Conservation (phyloP, 2,888 invertebrate species). For the Drosophila pseudotakahashii region DNA sequence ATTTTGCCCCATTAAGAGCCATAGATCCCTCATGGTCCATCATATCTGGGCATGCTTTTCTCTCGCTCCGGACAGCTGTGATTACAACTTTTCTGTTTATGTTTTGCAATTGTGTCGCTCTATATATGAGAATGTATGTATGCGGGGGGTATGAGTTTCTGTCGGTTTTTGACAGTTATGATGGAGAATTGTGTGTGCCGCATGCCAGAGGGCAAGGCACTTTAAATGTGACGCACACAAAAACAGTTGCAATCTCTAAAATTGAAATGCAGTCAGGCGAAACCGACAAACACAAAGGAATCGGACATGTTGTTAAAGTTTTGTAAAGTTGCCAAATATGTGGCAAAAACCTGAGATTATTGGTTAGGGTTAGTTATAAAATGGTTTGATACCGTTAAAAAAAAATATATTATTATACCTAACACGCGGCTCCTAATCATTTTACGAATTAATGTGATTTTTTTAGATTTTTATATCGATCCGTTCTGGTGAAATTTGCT, state of each 20-base stretch:
- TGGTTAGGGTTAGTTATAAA: too few relatives aligned
- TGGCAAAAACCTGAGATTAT: neutral
- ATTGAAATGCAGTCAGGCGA: conserved; percentile 58
- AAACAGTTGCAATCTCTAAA: conserved; percentile 53
- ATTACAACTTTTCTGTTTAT: conserved; percentile 77
- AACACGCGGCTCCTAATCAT: too few relatives aligned
- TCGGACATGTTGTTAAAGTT: conserved; percentile 2
- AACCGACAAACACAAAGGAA: conserved; percentile 16
- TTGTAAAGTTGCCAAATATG: neutral
- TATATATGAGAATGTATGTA: neutral
- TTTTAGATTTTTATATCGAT: too few relatives aligned
- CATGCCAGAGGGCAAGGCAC: conserved; percentile 57
- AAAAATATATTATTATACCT: too few relatives aligned
- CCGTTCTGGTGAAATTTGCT: too few relatives aligned
- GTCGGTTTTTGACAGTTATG: conserved; percentile 76
- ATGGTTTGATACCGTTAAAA: too few relatives aligned
- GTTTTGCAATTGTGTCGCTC: conserved; percentile 51
- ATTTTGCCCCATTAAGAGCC: conserved; percentile 15
- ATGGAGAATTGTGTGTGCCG: conserved; percentile 67
- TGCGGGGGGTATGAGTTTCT: conserved; percentile 57
- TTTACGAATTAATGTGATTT: too few relatives aligned
- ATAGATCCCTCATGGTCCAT: conserved; percentile 38
- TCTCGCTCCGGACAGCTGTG: conserved; percentile 72
- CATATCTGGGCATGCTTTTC: conserved; percentile 40
- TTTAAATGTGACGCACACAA: conserved; percentile 55